Percentiles rank a stretch among this genome's conserved stretches.
Evolutionary conservation across 2,888 invertebrate species (phyloP).

Genomic region (Dyspetes luteomarginatus): DNA sequence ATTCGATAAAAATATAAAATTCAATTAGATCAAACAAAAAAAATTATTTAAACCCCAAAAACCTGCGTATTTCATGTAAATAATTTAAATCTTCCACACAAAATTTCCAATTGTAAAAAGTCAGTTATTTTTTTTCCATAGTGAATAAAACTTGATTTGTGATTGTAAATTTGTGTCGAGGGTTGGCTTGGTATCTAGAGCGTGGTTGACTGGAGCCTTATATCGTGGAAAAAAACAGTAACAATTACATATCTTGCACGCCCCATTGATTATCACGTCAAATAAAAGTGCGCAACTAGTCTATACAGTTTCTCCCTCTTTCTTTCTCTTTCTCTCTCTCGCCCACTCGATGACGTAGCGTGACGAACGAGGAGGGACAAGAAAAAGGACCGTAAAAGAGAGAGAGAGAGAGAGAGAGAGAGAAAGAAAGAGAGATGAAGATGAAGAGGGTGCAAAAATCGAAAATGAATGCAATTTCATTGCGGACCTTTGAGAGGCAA

Average conservation of each 20-base stretch:
- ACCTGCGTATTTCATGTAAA: no score
- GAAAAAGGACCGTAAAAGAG: not conserved
- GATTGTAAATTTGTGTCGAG: not conserved
- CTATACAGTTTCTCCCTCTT: constrained; percentile 1
- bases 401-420: not conserved
- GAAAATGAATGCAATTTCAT: constrained; percentile 45
- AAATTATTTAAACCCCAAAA: no score
- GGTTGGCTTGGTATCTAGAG: no score
- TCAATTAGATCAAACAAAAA: no score
- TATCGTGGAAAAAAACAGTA: constrained; percentile 43
- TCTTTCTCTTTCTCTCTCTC: not conserved
- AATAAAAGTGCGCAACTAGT: constrained; percentile 38
- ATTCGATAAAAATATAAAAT: no score
- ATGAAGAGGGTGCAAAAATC: constrained; percentile 6
- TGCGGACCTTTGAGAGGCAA: constrained; percentile 27
- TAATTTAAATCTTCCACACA: no score
- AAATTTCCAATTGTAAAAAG: no score
- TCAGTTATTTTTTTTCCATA: no score
- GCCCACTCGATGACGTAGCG: constrained; percentile 18
- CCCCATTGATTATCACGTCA: constrained; percentile 42
- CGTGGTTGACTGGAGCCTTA: constrained; percentile 26
- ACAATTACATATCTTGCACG: constrained; percentile 43
- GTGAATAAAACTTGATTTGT: no score
- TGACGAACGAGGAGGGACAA: constrained; percentile 2
- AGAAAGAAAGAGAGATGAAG: not conserved